Conservation (phyloP, 1,140 invertebrate species). For the Cotesia typhae region DNA sequence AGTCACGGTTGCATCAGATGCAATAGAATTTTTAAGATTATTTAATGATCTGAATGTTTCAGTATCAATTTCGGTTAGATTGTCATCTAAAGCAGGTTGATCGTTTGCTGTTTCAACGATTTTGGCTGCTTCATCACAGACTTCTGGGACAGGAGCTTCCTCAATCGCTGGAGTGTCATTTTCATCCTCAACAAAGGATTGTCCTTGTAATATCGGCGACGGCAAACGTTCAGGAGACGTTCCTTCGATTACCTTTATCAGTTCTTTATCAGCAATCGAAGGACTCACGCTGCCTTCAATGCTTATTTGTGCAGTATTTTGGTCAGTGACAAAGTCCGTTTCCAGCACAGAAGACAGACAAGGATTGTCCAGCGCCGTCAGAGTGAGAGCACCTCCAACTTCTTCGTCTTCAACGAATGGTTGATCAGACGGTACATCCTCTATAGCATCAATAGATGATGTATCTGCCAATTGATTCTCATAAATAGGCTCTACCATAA, state of each 20-base stretch:
- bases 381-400: background rate
- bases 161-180: background rate
- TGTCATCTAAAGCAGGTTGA: background rate
- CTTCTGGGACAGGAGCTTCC: background rate
- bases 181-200: background rate
- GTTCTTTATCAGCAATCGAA: conserved; percentile 15
- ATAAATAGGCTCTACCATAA: conserved; percentile 26
- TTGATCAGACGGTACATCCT: conserved; percentile 6
- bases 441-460: conserved; percentile 8
- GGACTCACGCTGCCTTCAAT: background rate
- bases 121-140: background rate
- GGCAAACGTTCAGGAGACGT: conserved; percentile 22
- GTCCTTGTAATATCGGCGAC: conserved; percentile 21
- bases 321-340: background rate
- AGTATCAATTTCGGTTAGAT: background rate
- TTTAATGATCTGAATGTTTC: no score
- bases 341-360: background rate
- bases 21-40: no score
- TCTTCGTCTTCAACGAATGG: conserved; percentile 19
- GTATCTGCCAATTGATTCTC: conserved; percentile 25
- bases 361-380: background rate
- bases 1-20: no score
- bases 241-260: conserved; percentile 21
- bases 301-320: background rate
- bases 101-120: background rate